Percentiles rank a stretch among this genome's conserved stretches.
phyloP scores from a whole-genome alignment of 2,113 vertebrate genomes.

The Oreamnos americanus region DNA sequence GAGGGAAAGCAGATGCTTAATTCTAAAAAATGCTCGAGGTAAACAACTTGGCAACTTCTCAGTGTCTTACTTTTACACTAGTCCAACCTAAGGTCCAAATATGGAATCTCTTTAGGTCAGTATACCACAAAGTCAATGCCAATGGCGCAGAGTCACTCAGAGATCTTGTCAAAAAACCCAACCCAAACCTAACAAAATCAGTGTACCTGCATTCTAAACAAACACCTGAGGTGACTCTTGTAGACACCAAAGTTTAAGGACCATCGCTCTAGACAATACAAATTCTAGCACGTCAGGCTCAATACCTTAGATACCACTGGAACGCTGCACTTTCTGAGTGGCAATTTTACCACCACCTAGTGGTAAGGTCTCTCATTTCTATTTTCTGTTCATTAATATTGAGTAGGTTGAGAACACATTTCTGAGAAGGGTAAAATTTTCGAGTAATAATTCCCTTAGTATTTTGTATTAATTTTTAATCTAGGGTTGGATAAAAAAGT shows the following conservation, averaged over 20 bases:
- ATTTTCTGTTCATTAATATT: neutral
- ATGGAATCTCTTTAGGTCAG: neutral
- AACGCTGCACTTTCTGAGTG: neutral
- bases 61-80: neutral
- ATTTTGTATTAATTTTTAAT: conserved; percentile 21
- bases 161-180: neutral
- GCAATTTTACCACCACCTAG: conserved; percentile 18
- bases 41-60: neutral
- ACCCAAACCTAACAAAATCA: neutral
- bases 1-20: neutral
- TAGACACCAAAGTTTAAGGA: neutral
- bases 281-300: neutral
- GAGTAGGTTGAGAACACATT: neutral
- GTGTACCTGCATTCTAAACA: neutral
- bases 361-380: conserved; percentile 31
- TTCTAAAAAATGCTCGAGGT: neutral
- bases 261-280: neutral
- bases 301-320: neutral
- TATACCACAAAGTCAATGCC: neutral
- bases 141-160: neutral
- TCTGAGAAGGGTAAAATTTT: neutral
- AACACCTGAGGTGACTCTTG: neutral
- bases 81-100: neutral
- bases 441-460: neutral
- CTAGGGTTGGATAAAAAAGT: neutral